A percentile compares a stretch with the other conserved stretches of the same genome.
phyloP scores from a whole-genome alignment of 2,888 invertebrate species.

The Camponotus fellah region DNA sequence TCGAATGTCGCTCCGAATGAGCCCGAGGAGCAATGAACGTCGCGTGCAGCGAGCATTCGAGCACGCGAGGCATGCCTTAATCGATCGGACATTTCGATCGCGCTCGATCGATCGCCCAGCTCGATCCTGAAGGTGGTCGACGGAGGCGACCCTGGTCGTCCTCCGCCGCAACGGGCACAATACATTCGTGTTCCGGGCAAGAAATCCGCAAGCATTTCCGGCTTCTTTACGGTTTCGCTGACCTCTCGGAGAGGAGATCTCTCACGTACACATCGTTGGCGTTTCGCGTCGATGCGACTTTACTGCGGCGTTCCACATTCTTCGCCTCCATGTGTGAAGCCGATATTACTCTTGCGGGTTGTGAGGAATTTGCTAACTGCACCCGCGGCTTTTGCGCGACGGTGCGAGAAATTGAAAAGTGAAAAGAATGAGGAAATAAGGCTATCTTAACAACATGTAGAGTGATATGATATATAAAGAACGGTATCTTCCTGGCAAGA shows the following conservation, averaged over 20 bases:
- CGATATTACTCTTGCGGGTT: conserved; percentile 43
- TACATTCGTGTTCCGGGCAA: conserved; percentile 41
- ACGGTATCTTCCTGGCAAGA: background rate
- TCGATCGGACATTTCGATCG: conserved; percentile 69
- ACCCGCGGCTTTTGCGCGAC: conserved; percentile 6
- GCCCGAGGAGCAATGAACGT: conserved; percentile 63
- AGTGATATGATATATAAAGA: background rate
- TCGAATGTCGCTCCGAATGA: conserved; percentile 48
- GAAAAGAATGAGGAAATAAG: conserved; percentile 11
- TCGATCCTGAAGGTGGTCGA: conserved; percentile 59
- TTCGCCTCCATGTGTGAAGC: conserved; percentile 61
- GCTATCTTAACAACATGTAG: background rate
- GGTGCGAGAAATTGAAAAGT: conserved; percentile 13
- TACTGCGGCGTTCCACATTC: conserved; percentile 71
- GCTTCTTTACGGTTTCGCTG: conserved; percentile 68
- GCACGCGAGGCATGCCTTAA: conserved; percentile 62
- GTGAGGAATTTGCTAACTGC: conserved; percentile 64
- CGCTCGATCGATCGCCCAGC: conserved; percentile 63
- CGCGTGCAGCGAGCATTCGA: conserved; percentile 55
- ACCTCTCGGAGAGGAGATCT: conserved; percentile 66
- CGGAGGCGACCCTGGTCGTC: conserved; percentile 34
- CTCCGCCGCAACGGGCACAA: conserved; percentile 31
- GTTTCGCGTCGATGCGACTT: conserved; percentile 62
- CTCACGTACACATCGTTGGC: conserved; percentile 29
- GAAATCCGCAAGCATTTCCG: conserved; percentile 72